Evolutionary conservation across 2,888 invertebrate species (phyloP), one percentile per base, ranked within the genome.

Genomic region (Graphium colonna): DNA sequence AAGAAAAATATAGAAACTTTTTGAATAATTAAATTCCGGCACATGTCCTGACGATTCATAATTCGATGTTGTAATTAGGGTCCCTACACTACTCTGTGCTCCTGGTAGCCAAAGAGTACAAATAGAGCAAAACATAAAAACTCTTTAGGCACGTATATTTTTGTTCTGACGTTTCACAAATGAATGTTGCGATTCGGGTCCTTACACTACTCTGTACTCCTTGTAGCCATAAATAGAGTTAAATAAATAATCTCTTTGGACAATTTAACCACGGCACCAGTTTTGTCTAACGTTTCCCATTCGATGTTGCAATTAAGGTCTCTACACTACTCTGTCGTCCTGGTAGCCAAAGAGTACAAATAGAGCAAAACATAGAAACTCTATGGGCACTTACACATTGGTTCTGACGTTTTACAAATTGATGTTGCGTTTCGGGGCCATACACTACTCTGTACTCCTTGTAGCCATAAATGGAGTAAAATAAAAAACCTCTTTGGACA

Each of bases 231-330:
- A n/a, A n/a, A n/a, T n/a, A n/a, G n/a, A n/a, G n/a, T n/a, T n/a
- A n/a, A n/a, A n/a, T n/a, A n/a, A n/a, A n/a, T n/a, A n/a, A n/a
- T n/a, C n/a, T n/a, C n/a, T n/a, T n/a, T n/a, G n/a, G n/a, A n/a
- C n/a, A n/a, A n/a, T n/a, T n/a, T n/a, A n/a, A n/a, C n/a, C n/a
- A n/a, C n/a, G n/a, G n/a, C n/a, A n/a, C n/a, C n/a, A n/a, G n/a
- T n/a, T n/a, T n/a, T n/a, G n/a, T n/a, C n/a, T n/a, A n/a, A n/a
- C n/a, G n/a, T n/a, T n/a, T n/a, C n/a, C n/a, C n/a, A n/a, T n/a
- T 58, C 58, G 57, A n/a, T n/a, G n/a, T n/a, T 48, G 50, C 55
- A 63, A 61, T 62, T 61, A 52, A 55, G 67, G 63, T 62, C 60
- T n/a, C n/a, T n/a, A n/a, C n/a, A n/a, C 15, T 39, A 36, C 41